Percentiles rank a stretch among this genome's conserved stretches.
Evolutionary conservation across 2,797 vertebrate genomes (phyloP).

Genomic region (Clarias fuscus): DNA sequence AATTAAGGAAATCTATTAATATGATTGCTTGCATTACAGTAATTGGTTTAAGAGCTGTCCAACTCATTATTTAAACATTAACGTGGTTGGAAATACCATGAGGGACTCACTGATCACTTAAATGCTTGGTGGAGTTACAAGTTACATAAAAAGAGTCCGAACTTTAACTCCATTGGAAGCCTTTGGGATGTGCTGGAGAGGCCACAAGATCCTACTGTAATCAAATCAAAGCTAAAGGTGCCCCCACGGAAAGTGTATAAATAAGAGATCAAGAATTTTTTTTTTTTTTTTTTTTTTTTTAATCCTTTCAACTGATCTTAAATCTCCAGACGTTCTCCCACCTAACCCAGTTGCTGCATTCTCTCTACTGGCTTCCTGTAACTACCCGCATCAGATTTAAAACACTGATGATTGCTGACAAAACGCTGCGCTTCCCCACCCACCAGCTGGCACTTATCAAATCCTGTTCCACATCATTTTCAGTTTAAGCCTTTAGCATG

Average conservation of each 20-base stretch:
- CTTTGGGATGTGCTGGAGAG: too few species aligned
- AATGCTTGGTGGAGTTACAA: too few species aligned
- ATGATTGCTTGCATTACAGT: too few species aligned
- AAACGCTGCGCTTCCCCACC: background rate
- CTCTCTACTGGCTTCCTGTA: background rate
- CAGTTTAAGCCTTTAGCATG: background rate
- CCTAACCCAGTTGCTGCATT: background rate
- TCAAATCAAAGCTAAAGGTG: too few species aligned
- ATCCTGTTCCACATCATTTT: background rate
- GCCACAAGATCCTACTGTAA: too few species aligned
- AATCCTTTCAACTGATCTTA: background rate
- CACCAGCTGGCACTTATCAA: background rate
- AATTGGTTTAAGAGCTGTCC: too few species aligned
- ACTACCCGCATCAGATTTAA: background rate
- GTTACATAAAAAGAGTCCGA: too few species aligned
- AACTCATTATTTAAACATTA: too few species aligned
- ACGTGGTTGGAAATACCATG: too few species aligned
- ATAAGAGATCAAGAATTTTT: background rate
- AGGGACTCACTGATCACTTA: too few species aligned
- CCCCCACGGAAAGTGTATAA: background rate
- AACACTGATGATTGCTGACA: background rate
- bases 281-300: background rate
- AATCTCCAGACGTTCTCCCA: background rate
- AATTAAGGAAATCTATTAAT: too few species aligned
- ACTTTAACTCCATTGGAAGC: too few species aligned